Percentiles rank a stretch among this genome's conserved stretches.
These are phyloP conservation scores for Carposina sasakii DNA, from an alignment of 1,140 invertebrate genomes.

Conservation along the genomic window DNA sequence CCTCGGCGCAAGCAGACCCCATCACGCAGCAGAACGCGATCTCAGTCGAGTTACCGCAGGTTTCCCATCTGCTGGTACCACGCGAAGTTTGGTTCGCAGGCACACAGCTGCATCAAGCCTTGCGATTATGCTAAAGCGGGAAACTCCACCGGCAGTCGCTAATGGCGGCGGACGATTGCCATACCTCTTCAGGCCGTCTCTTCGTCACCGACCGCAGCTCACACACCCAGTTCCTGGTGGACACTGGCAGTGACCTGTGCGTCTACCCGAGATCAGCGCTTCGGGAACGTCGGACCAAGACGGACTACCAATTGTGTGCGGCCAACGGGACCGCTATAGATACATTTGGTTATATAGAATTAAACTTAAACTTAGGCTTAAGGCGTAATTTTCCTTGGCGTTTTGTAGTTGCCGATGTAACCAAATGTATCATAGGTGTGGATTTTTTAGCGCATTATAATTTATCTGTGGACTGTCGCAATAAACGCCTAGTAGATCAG, in stretches of 20 bases:
- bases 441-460: not conserved
- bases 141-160: not conserved
- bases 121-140: not conserved
- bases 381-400: not conserved
- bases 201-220: not conserved
- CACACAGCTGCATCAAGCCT: not conserved
- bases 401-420: constrained; percentile 1
- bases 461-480: not conserved
- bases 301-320: not conserved
- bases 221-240: not conserved
- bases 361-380: not conserved
- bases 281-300: no score
- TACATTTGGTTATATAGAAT: not conserved
- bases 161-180: not conserved
- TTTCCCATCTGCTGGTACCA: constrained; percentile 2
- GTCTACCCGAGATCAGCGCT: not conserved
- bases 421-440: not conserved
- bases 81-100: not conserved
- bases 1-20: no score
- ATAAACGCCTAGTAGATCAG: not conserved
- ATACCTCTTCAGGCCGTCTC: not conserved
- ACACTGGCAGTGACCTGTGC: not conserved
- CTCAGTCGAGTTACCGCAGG: no score
- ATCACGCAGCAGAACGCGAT: no score
- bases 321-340: not conserved